Evolutionary conservation across 2,797 vertebrate species (phyloP).

Genomic region (Aldrovandia affinis): DNA sequence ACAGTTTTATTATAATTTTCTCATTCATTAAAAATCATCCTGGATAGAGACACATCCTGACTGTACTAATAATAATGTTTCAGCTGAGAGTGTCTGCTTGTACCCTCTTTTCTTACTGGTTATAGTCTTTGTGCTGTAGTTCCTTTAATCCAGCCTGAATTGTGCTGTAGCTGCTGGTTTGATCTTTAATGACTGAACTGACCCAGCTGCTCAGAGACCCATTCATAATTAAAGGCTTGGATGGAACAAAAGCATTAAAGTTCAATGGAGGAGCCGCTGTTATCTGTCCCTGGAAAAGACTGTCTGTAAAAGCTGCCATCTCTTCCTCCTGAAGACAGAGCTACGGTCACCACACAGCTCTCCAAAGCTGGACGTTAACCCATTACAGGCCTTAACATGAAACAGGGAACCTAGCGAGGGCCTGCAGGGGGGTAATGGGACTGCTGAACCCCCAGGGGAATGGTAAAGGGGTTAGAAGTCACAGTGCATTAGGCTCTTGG

Average conservation of each 20-base stretch:
- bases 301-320: neutral
- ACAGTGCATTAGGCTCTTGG: no score
- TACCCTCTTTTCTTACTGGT: no score
- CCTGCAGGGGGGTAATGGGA: neutral
- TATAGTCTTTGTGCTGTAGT: neutral
- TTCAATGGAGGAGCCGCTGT: neutral
- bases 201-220: neutral
- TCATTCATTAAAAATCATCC: neutral
- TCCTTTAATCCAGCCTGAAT: neutral
- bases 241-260: neutral
- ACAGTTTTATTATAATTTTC: no score
- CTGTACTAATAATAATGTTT: no score
- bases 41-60: neutral
- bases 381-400: no score
- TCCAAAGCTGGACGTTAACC: no score
- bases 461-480: neutral
- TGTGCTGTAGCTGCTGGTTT: neutral
- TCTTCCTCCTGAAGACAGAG: neutral
- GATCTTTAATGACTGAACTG: conserved; percentile 22
- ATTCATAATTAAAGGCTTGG: conserved; percentile 7
- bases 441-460: no score
- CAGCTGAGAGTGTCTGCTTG: no score
- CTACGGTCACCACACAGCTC: neutral
- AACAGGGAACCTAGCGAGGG: no score
- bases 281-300: neutral